Base-by-base conservation (phyloP, 1,140 invertebrate genomes). In the Lepidurus packardi region DNA sequence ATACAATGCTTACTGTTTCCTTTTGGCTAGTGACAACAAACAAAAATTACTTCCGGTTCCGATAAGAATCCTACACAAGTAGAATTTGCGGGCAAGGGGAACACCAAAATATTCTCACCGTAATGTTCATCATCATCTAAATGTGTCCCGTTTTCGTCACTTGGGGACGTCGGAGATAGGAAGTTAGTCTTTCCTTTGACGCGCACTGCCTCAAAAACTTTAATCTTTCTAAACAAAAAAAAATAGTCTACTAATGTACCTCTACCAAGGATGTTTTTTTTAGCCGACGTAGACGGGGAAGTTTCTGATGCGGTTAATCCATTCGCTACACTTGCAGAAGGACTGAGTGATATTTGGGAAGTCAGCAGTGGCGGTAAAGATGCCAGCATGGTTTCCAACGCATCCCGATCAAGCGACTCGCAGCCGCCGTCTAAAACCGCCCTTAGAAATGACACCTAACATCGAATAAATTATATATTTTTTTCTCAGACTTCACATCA, bases 401-500 rank as follows among this genome's bases (percentile, higher is more conserved):
- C 80, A 80, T 84, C 85, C 76, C 82, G 84, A 41, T 84, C 82
- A 10, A 82, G 34, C 0, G 78, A 65, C 53, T 82, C 82, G 8
- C 84, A 82, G 41, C 82, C 44, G 44, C 10, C 73, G 44, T 83
- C 77, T 83, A 77, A 73, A 65, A 88, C 84, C 76, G 83, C 83
- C 81, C 86, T 86, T 10, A 89, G 80, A 81, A 89, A 87, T 2
- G 81, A 81, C 10, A 89, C 82, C 88, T 89, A 80, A 74, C 86
- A 86, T 11, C 82, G 79, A 77, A 85, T 81, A 25, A 84, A 81
- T 0, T 75, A 78, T 75, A 78, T 25, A 24, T 77, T 78, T 65
- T 82, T 82, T 16, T 45, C 79, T 16, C 76, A 81, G 21, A 80
- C 80, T n/a, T 80, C 79, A 43, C 80, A 73, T 25, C 76, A 81